Base-by-base conservation (phyloP, 2,888 invertebrate species). In the Drosophila pseudotakahashii region DNA sequence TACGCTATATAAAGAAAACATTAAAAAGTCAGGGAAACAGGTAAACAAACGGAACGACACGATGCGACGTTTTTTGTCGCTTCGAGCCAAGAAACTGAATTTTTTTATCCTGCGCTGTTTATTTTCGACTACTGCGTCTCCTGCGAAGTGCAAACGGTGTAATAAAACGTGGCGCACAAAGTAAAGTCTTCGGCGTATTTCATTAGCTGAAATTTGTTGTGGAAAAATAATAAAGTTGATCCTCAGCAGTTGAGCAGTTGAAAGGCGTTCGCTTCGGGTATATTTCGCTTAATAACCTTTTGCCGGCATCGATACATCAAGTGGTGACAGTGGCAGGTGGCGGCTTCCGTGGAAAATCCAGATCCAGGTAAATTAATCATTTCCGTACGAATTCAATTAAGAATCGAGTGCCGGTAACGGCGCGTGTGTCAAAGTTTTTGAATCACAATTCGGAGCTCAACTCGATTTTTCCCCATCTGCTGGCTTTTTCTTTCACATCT, bases 111-210 rank as follows among this genome's bases (percentile, higher is more conserved):
- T 37, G 26, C 37, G 48, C 14, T 63, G 42, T 78, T 76, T 78
- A 48, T 48, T 74, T 73, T 62, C 37, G 51, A 19, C 59, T 53
- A 48, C 57, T 64, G 34, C 47, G 67, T 41, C 52, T 47, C n/a
- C 16, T n/a, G 5, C 10, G 16, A 54, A 73, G 76, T 64, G 74
- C 68, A 60, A 76, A 76, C 64, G 59, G 63, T 70, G 76, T 76
- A 74, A 82, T 80, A 78, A 81, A 82, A 80, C 73, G 78, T 78
- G 76, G 69, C 52, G 51, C 32, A 39, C 32, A 45, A 26, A 26
- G 26, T 36, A 62, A 67, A 73, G 53, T 58, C 67, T 50, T 26
- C 11, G 42, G 34, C 42, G 63, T 62, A 63, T 78, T 80, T 81
- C 57, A 78, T 70, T 76, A 62, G 59, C 69, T 32, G 42, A 41